Evolutionary conservation across 1,140 invertebrate species (phyloP), one percentile per base, ranked within the genome.

Genomic region (Holotrichia oblita): DNA sequence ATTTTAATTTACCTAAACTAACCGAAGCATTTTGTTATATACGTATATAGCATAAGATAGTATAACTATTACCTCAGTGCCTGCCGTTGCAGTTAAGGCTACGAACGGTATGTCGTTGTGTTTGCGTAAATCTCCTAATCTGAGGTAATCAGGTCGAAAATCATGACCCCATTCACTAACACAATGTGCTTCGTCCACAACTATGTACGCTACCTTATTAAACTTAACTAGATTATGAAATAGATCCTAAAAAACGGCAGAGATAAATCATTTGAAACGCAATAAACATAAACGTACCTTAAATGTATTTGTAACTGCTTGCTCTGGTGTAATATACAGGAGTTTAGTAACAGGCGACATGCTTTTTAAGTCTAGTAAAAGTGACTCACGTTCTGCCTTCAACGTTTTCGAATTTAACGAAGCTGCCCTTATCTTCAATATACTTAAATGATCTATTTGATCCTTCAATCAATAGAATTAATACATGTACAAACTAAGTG

Each of bases 101-200:
- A 99, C 90, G 89, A 92, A 96, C 22, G 94, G 92, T 44, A 97
- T 90, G 69, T 89, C 87, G 61, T 90, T 91, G 86, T 93, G 94
- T 75, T 89, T 87, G 80, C 95, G 88, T 9, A 98, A 86, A 17
- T 90, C 83, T 8, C 94, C 95, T 2, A 99, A 87, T 87, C 94
- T 97, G 3, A 98, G 89, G 87, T 99, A 99, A 87, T 99, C 96
- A 0, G 96, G 96, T 34, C 98, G 89, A 87, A 99, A 99, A 87
- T 99, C 97, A 88, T 99, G 98, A 0, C 98, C 98, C 97, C 97
- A 99, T 83, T 99, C 94, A 84, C 96, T 98, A 0, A 99, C 97
- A 89, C 98, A 99, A 87, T 99, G 98, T 10, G 97, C 98, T 90
- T 99, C 98, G 89, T 99, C 98, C 12, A 99, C 94, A 41, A 97